Evolutionary conservation across 2,888 invertebrate species (phyloP).

Genomic region (Machimus atricapillus): DNA sequence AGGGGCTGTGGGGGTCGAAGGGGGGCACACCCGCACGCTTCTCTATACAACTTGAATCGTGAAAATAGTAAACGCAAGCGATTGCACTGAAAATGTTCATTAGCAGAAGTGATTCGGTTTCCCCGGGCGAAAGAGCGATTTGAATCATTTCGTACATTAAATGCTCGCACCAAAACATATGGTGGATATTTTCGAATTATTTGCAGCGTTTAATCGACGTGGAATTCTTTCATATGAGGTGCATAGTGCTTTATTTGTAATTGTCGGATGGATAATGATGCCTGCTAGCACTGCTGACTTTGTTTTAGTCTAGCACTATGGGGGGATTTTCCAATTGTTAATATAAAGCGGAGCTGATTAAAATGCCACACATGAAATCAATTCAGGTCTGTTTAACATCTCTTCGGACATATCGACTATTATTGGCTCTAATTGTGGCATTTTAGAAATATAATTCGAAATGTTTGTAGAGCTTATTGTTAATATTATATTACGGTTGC

Average conservation of each 20-base stretch:
- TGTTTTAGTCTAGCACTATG: background rate
- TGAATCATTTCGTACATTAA: constrained; percentile 6
- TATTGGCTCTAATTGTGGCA: background rate
- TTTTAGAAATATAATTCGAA: background rate
- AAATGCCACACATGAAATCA: background rate
- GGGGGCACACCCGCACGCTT: background rate
- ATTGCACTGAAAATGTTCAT: constrained; percentile 27
- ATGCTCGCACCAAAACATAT: background rate
- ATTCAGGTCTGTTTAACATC: background rate
- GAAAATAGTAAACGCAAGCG: constrained; percentile 30
- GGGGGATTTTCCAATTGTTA: background rate
- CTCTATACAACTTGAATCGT: constrained; percentile 8
- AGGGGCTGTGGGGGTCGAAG: background rate
- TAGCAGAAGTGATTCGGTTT: constrained; percentile 29
- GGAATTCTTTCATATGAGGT: background rate
- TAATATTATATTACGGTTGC: too few relatives aligned
- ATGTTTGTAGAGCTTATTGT: too few relatives aligned
- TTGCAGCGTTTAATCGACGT: constrained; percentile 15
- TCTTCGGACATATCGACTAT: background rate
- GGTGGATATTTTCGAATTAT: constrained; percentile 11
- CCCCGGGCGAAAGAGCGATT: constrained; percentile 8
- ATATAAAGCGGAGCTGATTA: background rate
- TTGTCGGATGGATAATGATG: background rate
- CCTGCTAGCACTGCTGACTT: background rate
- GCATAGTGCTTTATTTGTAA: background rate